Conservation (phyloP, 2,113 vertebrate genomes). For the Corythaixoides concolor region DNA sequence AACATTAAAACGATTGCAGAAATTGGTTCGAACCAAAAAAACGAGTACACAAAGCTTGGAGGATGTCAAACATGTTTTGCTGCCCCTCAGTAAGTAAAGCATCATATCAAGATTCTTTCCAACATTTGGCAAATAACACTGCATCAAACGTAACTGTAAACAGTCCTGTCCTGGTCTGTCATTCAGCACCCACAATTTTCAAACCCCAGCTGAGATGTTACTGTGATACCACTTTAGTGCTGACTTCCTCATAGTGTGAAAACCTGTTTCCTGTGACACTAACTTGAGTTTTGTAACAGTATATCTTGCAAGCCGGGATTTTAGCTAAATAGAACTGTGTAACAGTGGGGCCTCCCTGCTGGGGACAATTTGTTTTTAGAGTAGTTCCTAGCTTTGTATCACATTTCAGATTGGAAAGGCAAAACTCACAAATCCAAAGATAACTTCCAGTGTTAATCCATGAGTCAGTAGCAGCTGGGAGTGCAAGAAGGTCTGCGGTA, state of each 20-base stretch:
- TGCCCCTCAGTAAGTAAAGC: conserved; percentile 70
- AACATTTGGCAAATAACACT: neutral
- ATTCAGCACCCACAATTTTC: conserved; percentile 18
- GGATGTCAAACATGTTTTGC: conserved; percentile 67
- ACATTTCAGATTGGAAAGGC: neutral
- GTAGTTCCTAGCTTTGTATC: neutral
- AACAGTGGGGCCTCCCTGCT: neutral
- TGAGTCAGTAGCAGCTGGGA: neutral
- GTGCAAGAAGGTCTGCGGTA: neutral
- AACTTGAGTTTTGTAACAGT: conserved; percentile 23
- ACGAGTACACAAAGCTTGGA: conserved; percentile 43
- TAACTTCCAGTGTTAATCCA: neutral
- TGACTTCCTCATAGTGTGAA: conserved; percentile 25
- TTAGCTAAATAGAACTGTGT: neutral
- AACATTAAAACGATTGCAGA: conserved; percentile 80
- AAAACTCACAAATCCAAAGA: neutral
- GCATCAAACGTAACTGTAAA: conserved; percentile 21
- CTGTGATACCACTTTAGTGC: neutral
- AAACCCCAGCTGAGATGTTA: neutral
- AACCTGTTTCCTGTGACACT: conserved; percentile 26
- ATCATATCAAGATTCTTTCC: neutral
- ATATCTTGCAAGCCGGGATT: neutral
- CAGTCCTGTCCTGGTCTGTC: conserved; percentile 37
- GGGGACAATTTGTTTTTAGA: neutral
- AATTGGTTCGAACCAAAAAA: conserved; percentile 78